Percentiles rank a stretch among this genome's conserved stretches.
Conservation (phyloP, 1,140 invertebrate genomes). For the Brachionus calyciflorus region DNA sequence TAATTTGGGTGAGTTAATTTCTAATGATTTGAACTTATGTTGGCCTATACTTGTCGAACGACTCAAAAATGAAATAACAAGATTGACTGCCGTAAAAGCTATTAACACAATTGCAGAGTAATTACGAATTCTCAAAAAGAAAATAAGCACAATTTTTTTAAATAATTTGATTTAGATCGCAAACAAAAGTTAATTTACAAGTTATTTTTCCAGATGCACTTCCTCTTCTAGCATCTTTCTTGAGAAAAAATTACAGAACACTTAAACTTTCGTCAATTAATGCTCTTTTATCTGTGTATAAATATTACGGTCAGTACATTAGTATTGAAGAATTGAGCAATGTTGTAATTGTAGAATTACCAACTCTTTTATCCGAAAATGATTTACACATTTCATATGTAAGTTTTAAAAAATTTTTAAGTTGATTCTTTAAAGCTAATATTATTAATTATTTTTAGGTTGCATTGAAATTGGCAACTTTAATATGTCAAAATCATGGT, state of each 20-base stretch:
- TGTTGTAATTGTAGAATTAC: conserved; percentile 76
- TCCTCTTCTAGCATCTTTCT: conserved; percentile 84
- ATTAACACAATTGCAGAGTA: conserved; percentile 81
- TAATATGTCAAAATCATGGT: conserved; percentile 59
- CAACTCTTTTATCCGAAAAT: conserved; percentile 82
- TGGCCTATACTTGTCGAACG: conserved; percentile 90
- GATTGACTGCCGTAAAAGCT: conserved; percentile 90
- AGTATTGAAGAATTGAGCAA: conserved; percentile 66
- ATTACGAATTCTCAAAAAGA: neutral
- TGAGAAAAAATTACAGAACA: conserved; percentile 93
- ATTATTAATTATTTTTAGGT: conserved; percentile 57
- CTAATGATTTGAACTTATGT: conserved; percentile 73
- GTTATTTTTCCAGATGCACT: conserved; percentile 72
- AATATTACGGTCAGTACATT: conserved; percentile 70
- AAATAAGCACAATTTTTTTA: neutral
- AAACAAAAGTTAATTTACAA: conserved; percentile 7
- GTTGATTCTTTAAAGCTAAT: neutral
- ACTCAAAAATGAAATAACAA: conserved; percentile 90
- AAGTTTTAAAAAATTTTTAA: neutral
- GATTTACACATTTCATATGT: conserved; percentile 94
- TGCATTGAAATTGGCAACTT: conserved; percentile 62
- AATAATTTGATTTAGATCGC: neutral
- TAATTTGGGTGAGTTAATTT: conserved; percentile 79
- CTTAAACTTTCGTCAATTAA: conserved; percentile 85
- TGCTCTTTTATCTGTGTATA: conserved; percentile 82